Evolutionary conservation across 2,888 invertebrate genomes (phyloP).

Genomic region (Protodeltote pygarga): DNA sequence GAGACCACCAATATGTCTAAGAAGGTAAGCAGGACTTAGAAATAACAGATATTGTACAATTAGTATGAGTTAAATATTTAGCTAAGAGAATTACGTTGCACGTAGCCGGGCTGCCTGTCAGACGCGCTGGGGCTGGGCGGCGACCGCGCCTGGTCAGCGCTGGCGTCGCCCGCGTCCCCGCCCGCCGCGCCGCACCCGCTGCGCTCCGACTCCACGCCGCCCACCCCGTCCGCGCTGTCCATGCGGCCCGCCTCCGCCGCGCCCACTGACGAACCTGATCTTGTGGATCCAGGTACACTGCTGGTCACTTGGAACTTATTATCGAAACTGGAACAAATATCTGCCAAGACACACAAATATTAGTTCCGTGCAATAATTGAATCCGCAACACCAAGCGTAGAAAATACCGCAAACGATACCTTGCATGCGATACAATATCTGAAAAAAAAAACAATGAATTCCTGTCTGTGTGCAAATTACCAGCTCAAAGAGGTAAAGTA

Average conservation of each 20-base stretch:
- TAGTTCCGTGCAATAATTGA: too few relatives aligned
- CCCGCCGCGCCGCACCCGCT: slow-evolving; percentile 72
- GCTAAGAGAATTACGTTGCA: not conserved
- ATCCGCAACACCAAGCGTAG: too few relatives aligned
- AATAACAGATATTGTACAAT: too few relatives aligned
- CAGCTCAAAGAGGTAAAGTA: too few relatives aligned
- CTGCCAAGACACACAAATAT: too few relatives aligned
- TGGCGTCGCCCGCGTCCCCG: slow-evolving; percentile 83
- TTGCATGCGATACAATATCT: too few relatives aligned
- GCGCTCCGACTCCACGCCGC: slow-evolving; percentile 63
- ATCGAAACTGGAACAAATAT: not conserved
- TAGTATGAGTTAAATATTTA: too few relatives aligned
- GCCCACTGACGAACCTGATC: slow-evolving; percentile 74
- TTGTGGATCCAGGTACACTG: slow-evolving; percentile 65
- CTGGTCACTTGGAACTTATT: not conserved
- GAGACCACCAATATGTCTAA: slow-evolving; percentile 89
- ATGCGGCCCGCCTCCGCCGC: slow-evolving; percentile 69
- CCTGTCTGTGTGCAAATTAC: too few relatives aligned
- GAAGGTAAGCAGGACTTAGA: slow-evolving; percentile 79
- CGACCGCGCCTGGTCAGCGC: slow-evolving; percentile 78
- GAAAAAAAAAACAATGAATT: too few relatives aligned
- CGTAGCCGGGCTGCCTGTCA: slow-evolving; percentile 90
- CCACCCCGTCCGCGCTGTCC: slow-evolving; percentile 57
- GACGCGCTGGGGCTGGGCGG: slow-evolving; percentile 89
- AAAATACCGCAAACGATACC: too few relatives aligned